Evolutionary conservation across 2,797 vertebrate species (phyloP).

Genomic region (Saxicola maurus): DNA sequence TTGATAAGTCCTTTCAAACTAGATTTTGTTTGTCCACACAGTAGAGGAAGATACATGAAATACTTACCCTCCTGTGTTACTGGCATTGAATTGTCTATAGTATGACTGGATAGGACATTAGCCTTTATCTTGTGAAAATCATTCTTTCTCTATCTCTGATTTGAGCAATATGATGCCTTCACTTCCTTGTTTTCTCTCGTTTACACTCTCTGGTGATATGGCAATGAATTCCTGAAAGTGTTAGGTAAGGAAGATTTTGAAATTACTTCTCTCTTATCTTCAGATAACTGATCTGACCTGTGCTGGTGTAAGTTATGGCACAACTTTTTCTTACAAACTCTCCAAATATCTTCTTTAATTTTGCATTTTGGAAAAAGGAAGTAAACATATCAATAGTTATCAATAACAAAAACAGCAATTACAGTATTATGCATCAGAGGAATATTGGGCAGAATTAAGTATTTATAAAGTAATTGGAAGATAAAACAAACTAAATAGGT

Average conservation of each 20-base stretch:
- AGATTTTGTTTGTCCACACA: background rate
- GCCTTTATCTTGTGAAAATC: background rate
- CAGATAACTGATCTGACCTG: background rate
- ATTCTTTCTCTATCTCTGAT: background rate
- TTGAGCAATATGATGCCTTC: background rate
- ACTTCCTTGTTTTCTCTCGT: background rate
- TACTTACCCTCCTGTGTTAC: background rate
- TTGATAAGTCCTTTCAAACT: background rate
- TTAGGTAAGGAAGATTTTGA: background rate
- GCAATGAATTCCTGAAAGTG: fast-evolving
- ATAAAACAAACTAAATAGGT: background rate
- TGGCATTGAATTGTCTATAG: background rate
- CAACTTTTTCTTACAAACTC: background rate
- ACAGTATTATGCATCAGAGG: background rate
- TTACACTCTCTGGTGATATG: background rate
- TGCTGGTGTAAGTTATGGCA: background rate
- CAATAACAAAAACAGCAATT: background rate
- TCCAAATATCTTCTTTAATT: background rate
- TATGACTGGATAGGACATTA: background rate
- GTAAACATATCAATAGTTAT: background rate
- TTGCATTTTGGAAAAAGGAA: background rate
- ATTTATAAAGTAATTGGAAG: background rate
- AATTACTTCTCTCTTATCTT: background rate
- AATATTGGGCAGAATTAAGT: background rate
- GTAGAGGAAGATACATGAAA: background rate